A percentile compares a stretch with the other conserved stretches of the same genome.
Conservation (phyloP, 1,140 invertebrate species). For the Varroa destructor region DNA sequence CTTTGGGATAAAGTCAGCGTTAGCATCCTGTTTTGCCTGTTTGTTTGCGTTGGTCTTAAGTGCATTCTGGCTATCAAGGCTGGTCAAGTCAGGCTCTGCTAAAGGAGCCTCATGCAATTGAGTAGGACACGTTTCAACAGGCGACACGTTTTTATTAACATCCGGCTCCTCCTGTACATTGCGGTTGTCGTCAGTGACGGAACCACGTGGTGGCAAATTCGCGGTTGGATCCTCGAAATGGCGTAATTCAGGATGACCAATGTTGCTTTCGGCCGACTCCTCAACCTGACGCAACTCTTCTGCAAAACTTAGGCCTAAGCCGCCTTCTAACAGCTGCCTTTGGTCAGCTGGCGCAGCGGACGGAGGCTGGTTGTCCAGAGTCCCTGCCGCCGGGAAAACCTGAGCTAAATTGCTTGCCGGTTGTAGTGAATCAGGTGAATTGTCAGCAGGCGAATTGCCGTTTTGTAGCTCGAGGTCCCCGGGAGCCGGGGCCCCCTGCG, state of each 20-base stretch:
- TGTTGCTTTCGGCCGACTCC: neutral
- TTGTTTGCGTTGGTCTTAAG: too few relatives aligned
- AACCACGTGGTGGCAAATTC: neutral
- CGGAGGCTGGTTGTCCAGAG: too few relatives aligned
- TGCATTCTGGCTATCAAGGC: slow-evolving; percentile 3
- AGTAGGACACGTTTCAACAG: neutral
- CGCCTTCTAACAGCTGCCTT: too few relatives aligned
- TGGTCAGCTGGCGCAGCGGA: too few relatives aligned
- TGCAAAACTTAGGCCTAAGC: neutral
- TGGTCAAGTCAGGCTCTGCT: slow-evolving; percentile 9
- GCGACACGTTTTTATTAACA: slow-evolving; percentile 18
- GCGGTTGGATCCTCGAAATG: neutral
- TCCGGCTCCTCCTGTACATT: neutral
- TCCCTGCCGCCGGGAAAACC: too few relatives aligned
- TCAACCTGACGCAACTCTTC: slow-evolving; percentile 19
- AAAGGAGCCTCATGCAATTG: neutral
- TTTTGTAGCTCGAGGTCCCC: slow-evolving; percentile 21
- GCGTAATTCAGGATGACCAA: neutral
- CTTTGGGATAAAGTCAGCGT: neutral
- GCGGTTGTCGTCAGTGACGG: slow-evolving; percentile 7
- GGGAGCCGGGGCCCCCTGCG: slow-evolving; percentile 19
- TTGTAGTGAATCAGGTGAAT: slow-evolving; percentile 8
- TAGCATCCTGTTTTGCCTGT: neutral
- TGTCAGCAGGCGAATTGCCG: slow-evolving; percentile 12
- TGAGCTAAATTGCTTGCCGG: too few relatives aligned